Base-by-base conservation (phyloP, 2,797 vertebrate species). In the Danio jaintianensis region DNA sequence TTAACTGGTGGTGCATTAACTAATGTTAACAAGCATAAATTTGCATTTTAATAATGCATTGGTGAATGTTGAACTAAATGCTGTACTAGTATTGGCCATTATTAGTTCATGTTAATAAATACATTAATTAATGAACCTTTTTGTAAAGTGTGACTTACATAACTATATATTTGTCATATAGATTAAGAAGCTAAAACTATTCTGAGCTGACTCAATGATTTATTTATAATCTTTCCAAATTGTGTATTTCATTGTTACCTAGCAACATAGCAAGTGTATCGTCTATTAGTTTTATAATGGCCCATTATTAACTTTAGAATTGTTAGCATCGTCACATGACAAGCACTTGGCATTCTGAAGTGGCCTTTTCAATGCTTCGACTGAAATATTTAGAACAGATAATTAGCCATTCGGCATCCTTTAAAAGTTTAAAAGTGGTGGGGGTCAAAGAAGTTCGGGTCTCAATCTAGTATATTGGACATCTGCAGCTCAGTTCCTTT, bases 401-500 rank as follows among this genome's bases (percentile, higher is more conserved):
- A 56, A 53, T 64, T 64, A 59, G 75, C 8, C 22, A 13, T 61
- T 58, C n/a, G 22, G 45, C 53, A 69, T 69, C 45, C 12, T 69
- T 40, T 50, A 40, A 58, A 78, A 69, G 55, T 62, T 79, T 29
- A 2, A 53, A 42, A 61, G 77, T 62, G 18, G 42, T 7, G 5
- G 5, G n/a, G 55, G 66, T 79, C 77, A 79, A 42, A 53, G 10
- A 18, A 50, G 67, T 79, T 79, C 36, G 40, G 29, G n/a, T 70
- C 56, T 71, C 89, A 89, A 90, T 91, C 87, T 90, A 87, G 90
- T 90, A 85, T 83, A 74, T n/a, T 82, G 88, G 89, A 90, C 86
- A 90, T 92, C 94, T 93, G 91, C 91, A 91, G 92, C 91, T 92
- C 92, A 94, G 92, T 93, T 89, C 43, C 83, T 89, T 80, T 47